phyloP scores from a whole-genome alignment of 1,140 invertebrate genomes.

The Drosophila carrolli region DNA sequence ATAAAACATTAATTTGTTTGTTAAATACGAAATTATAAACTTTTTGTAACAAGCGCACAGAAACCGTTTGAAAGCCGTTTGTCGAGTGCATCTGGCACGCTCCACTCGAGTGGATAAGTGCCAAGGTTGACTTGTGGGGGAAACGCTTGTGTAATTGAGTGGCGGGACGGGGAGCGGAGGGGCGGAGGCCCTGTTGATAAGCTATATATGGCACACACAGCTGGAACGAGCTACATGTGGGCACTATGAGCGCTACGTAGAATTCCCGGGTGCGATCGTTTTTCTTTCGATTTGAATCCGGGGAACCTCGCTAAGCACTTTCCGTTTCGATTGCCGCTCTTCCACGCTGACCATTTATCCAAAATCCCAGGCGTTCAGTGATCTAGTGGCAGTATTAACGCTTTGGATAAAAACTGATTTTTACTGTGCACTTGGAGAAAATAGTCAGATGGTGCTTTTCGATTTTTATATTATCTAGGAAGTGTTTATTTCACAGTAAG shows the following conservation, averaged over 20 bases:
- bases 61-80: conserved; percentile 75
- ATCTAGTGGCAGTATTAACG: conserved; percentile 48
- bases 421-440: conserved; percentile 50
- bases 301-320: conserved; percentile 24
- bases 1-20: conserved; percentile 80
- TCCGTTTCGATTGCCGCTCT: conserved; percentile 49
- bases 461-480: too few species aligned
- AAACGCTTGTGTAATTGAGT: conserved; percentile 31
- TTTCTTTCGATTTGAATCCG: conserved; percentile 3
- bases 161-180: not conserved
- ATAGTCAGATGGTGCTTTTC: too few species aligned
- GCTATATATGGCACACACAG: conserved; percentile 25
- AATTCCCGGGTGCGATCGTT: conserved; percentile 5
- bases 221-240: conserved; percentile 7
- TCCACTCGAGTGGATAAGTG: conserved; percentile 45
- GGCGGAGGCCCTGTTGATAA: conserved; percentile 43
- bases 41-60: conserved; percentile 78
- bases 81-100: conserved; percentile 61
- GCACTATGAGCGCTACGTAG: not conserved
- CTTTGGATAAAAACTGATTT: conserved; percentile 64
- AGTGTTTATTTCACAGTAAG: too few species aligned
- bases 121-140: conserved; percentile 2
- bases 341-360: conserved; percentile 69
- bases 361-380: conserved; percentile 75
- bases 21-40: conserved; percentile 81